Evolutionary conservation across 1,140 invertebrate species (phyloP), one percentile per base, ranked within the genome.

Genomic region (Drusus annulatus): DNA sequence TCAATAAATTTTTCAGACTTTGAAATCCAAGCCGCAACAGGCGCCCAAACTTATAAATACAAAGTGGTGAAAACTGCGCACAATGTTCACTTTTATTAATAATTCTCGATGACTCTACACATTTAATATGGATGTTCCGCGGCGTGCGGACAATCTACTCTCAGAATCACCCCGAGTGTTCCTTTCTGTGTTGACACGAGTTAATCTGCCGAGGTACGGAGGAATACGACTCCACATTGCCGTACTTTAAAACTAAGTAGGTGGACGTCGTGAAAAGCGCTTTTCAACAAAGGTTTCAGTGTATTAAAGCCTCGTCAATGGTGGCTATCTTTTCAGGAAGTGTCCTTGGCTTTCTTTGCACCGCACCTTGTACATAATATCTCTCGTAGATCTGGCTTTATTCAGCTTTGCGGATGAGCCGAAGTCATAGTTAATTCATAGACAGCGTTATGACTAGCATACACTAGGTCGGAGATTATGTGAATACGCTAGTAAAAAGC

Each of bases 381-480:
- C 6, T 69, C 65, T 45, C 36, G 65, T 51, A 69, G 65, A 69
- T 50, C 65, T 69, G 21, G 65, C 65, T 69, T 69, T 69, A 69
- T 69, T 50, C 65, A n/a, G 65, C 36, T 69, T 69, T 69, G 36
- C 65, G 65, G 65, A 69, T 69, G 65, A 69, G 65, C 65, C 45
- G 36, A 36, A 36, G 36, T 69, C 65, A 69, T 69, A 69, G 65
- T 51, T 69, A 69, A 69, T 69, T 69, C 65, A 69, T 69, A 69
- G 65, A 69, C 65, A 69, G 65, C 65, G 65, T 69, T 69, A 69
- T 69, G 65, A 69, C 65, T 69, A 69, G 65, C 45, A 69, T 17
- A 17, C 36, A 50, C 65, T 31, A 19, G n/a, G 65, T 17, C 31
- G 45, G 65, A 7, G 10, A 65, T 50, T 51, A 8, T 13, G 8